Conservation (phyloP, 2,113 vertebrate species). For the Genyomyrus donnyi region DNA sequence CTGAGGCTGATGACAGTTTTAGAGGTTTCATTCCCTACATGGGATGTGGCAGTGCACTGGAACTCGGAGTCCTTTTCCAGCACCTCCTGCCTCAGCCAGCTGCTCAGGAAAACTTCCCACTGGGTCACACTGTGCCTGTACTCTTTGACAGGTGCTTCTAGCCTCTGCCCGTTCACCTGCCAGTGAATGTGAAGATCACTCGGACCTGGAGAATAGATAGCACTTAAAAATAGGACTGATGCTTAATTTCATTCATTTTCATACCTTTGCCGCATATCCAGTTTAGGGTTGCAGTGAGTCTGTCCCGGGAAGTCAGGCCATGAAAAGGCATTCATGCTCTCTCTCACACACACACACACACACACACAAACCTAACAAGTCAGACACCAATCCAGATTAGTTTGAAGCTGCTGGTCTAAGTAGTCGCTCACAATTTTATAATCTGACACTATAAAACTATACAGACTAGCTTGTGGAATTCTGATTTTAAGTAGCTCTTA, state of each 20-base stretch:
- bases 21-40: slow-evolving; percentile 57
- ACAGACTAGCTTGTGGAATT: background rate
- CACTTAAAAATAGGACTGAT: slow-evolving; percentile 25
- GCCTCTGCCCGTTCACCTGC: slow-evolving; percentile 66
- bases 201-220: slow-evolving; percentile 67
- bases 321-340: background rate
- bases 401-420: background rate
- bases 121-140: slow-evolving; percentile 54
- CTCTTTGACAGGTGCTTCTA: slow-evolving; percentile 57
- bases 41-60: slow-evolving; percentile 66
- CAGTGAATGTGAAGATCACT: slow-evolving; percentile 69
- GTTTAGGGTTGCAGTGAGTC: background rate
- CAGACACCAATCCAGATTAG: background rate
- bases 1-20: slow-evolving; percentile 59
- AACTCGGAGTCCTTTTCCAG: slow-evolving; percentile 67
- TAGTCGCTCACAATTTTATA: background rate
- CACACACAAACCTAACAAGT: background rate
- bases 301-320: background rate
- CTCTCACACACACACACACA: background rate
- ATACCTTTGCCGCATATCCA: background rate
- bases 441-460: background rate
- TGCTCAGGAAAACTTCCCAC: slow-evolving; percentile 67
- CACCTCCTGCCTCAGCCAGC: slow-evolving; percentile 73
- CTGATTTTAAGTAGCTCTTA: background rate
- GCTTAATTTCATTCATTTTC: background rate